phyloP scores from a whole-genome alignment of 2,113 vertebrate species.

The Petrocephalus zakoni region DNA sequence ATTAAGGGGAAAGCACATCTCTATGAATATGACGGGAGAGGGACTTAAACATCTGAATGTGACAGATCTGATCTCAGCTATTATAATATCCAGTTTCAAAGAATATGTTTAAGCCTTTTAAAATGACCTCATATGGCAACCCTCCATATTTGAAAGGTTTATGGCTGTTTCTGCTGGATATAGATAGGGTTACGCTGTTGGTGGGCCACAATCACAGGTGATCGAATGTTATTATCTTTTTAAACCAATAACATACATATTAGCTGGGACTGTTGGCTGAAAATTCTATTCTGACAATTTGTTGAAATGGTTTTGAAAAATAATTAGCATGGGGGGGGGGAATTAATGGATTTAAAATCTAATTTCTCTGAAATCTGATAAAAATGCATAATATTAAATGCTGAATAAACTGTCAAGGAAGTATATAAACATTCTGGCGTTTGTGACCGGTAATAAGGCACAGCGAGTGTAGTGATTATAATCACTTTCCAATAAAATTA shows the following conservation, averaged over 20 bases:
- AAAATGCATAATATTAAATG: not conserved
- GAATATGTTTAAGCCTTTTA: not conserved
- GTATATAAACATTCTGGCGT: not conserved
- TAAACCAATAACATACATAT: not conserved
- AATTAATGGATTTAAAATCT: not conserved
- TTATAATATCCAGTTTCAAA: not conserved
- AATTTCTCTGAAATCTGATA: not conserved
- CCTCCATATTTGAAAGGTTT: not conserved
- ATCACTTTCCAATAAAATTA: not conserved
- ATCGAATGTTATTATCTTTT: not conserved
- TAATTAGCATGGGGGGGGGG: not conserved
- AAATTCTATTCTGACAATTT: not conserved
- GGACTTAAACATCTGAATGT: not conserved
- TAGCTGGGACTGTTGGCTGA: not conserved
- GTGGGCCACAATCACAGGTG: not conserved
- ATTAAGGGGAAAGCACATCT: not conserved
- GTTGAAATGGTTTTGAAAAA: not conserved
- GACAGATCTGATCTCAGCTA: not conserved
- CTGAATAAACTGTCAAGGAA: not conserved
- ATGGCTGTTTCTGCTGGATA: not conserved
- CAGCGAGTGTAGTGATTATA: not conserved
- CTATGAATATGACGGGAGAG: not conserved
- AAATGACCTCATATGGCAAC: not conserved
- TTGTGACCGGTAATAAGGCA: not conserved
- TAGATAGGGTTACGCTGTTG: not conserved